phyloP scores from a whole-genome alignment of 2,888 invertebrate species.

The Ophioninae sp. region DNA sequence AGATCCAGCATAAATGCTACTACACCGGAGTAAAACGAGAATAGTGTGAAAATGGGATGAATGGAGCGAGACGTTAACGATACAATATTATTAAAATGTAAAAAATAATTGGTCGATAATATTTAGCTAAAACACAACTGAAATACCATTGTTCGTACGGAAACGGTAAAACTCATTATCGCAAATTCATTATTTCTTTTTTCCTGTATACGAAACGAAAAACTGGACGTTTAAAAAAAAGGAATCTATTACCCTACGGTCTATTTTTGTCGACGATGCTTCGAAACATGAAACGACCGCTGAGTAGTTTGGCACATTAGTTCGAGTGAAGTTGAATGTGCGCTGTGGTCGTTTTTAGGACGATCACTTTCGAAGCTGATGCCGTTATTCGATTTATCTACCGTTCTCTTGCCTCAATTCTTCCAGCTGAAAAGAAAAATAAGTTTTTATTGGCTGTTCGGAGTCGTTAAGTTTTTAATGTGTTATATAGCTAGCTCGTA shows the following conservation, averaged over 20 bases:
- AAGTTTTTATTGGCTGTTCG: background rate
- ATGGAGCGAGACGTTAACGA: conserved; percentile 37
- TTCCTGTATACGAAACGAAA: conserved; percentile 8
- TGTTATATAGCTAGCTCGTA: no score
- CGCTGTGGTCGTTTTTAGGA: conserved; percentile 16
- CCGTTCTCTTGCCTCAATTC: conserved; percentile 74
- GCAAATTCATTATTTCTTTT: conserved; percentile 8
- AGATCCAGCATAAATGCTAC: conserved; percentile 32
- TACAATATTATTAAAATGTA: conserved; percentile 58
- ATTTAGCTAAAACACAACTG: conserved; percentile 33
- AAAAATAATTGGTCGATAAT: conserved; percentile 58
- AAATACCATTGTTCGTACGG: conserved; percentile 2
- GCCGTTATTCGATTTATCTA: conserved; percentile 65
- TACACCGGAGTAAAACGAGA: conserved; percentile 24
- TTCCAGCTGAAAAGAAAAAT: conserved; percentile 71
- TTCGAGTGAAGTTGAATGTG: conserved; percentile 25
- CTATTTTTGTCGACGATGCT: conserved; percentile 11
- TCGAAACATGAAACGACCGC: conserved; percentile 19
- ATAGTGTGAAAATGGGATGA: conserved; percentile 29
- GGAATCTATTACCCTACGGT: conserved; percentile 17
- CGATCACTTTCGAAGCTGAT: conserved; percentile 7
- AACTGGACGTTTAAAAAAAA: conserved; percentile 10
- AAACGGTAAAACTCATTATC: conserved; percentile 22
- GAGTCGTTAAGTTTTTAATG: no score
- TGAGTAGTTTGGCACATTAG: conserved; percentile 47